These are phyloP conservation scores for Butorides virescens DNA, from an alignment of 2,113 vertebrate genomes.

Conservation along the genomic window DNA sequence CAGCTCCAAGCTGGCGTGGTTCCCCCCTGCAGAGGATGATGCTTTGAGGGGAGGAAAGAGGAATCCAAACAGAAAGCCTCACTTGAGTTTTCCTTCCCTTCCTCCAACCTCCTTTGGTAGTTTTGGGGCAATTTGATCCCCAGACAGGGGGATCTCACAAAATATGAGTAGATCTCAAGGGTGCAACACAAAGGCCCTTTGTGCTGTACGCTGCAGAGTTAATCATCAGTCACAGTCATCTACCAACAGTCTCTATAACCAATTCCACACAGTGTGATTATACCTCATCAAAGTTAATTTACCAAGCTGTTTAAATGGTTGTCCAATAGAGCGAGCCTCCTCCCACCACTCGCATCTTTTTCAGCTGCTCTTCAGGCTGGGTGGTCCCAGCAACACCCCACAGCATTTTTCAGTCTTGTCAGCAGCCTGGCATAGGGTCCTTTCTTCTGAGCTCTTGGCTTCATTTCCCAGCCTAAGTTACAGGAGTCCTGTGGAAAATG, in stretches of 20 bases:
- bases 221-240: not conserved
- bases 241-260: not conserved
- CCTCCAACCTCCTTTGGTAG: not conserved
- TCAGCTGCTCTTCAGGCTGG: slow-evolving; percentile 9
- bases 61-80: not conserved
- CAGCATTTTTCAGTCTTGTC: slow-evolving; percentile 44
- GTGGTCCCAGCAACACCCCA: slow-evolving; percentile 41
- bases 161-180: not conserved
- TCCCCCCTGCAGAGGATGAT: not conserved
- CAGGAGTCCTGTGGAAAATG: slow-evolving; percentile 52
- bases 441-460: slow-evolving; percentile 39
- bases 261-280: not conserved
- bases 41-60: not conserved
- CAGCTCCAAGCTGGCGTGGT: not conserved
- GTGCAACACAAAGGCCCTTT: not conserved
- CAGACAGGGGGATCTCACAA: not conserved
- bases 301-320: not conserved
- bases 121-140: not conserved
- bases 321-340: not conserved
- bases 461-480: not conserved
- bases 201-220: not conserved
- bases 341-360: not conserved
- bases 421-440: slow-evolving; percentile 44
- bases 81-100: not conserved
- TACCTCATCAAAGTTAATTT: slow-evolving; percentile 34